These are phyloP conservation scores for Brachymystax lenok DNA, from an alignment of 2,797 vertebrate genomes.

Conservation along the genomic window DNA sequence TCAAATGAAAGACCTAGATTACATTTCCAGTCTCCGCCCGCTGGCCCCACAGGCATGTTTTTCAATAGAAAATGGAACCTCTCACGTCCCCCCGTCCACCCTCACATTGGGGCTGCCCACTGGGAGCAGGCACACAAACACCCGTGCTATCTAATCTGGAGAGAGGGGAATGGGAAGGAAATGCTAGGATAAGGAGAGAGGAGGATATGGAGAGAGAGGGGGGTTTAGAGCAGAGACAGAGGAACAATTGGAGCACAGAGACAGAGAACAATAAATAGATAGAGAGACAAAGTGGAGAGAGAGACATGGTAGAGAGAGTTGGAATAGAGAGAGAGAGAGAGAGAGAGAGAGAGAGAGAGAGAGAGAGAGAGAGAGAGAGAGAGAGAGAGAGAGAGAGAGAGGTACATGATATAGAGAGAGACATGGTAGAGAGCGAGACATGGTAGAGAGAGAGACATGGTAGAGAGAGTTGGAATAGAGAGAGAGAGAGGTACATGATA, in stretches of 20 bases:
- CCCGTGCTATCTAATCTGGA: slow-evolving; percentile 68
- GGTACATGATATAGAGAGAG: slow-evolving; percentile 8
- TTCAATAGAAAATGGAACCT: slow-evolving; percentile 69
- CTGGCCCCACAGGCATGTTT: slow-evolving; percentile 70
- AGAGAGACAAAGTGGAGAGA: slow-evolving; percentile 20
- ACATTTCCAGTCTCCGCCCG: slow-evolving; percentile 70
- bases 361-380: slow-evolving; percentile 9
- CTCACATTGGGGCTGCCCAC: slow-evolving; percentile 60
- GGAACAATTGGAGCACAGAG: not conserved
- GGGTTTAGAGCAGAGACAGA: not conserved
- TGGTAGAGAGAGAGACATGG: too few relatives aligned
- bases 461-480: too few relatives aligned
- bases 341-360: slow-evolving; percentile 24
- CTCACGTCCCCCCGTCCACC: slow-evolving; percentile 22
- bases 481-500: too few relatives aligned
- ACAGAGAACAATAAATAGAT: not conserved
- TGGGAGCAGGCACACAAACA: slow-evolving; percentile 66
- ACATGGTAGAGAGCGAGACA: too few relatives aligned
- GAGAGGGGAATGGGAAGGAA: slow-evolving; percentile 63
- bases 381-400: slow-evolving; percentile 15
- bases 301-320: slow-evolving; percentile 13
- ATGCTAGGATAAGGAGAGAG: slow-evolving; percentile 55
- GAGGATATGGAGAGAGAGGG: slow-evolving; percentile 36
- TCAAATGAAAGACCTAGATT: slow-evolving; percentile 70
- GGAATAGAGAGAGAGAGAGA: not conserved